Evolutionary conservation across 2,888 invertebrate species (phyloP), one percentile per base, ranked within the genome.

Genomic region (Tachystola acroxantha): DNA sequence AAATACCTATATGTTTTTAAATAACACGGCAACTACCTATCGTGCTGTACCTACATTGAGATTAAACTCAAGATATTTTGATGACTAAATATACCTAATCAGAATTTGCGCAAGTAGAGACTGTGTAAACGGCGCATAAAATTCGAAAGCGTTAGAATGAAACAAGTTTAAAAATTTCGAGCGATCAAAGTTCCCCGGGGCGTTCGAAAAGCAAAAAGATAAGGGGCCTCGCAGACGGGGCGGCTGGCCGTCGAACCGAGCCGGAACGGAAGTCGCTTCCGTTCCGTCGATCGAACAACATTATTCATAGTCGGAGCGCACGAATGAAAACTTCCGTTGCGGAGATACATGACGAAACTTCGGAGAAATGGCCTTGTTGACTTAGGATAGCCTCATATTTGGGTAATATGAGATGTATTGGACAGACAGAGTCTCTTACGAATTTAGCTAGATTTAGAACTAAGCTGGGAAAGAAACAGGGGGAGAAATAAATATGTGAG

Each of bases 261-360:
- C 46, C 37, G 56, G 69, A 66, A 64, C 60, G 70, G 69, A 66
- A 64, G 60, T 40, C 38, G 45, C 57, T 63, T 70, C 70, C 69
- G 64, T 53, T 52, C 37, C 44, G 47, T 43, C 57, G 55, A 53
- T 49, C 63, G 59, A 52, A 51, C 47, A 50, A 50, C 59, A 60
- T 70, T 70, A 73, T 69, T 73, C 72, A 72, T 65, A 60, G 63
- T 55, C 47, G 43, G 49, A 41, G 56, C 52, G 45, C 60, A 57
- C 49, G 53, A 64, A 59, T 50, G 49, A 56, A 64, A 71, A 73
- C 72, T 72, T 72, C 65, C 65, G 56, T 37, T 35, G 40, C 27
- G 30, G 40, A 37, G 44, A 49, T 45, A 53, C 47, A 54, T 40
- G 46, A 34, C 39, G 42, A 63, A 63, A 64, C 53, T 66, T 70